Evolutionary conservation across 1,140 invertebrate species (phyloP), one percentile per base, ranked within the genome.

Genomic region (Drosophila lacteicornis): DNA sequence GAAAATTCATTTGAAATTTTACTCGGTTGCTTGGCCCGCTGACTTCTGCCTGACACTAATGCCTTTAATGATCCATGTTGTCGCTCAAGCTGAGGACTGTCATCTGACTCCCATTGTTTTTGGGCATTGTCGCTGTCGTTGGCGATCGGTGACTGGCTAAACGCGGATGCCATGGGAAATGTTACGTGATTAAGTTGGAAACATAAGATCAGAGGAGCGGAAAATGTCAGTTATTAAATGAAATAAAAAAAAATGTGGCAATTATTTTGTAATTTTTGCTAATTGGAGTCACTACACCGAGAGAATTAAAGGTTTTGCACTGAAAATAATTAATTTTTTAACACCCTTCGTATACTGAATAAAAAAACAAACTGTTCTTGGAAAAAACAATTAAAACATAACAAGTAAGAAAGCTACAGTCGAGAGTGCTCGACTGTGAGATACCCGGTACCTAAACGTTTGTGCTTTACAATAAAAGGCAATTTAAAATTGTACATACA

Each of bases 51-150:
- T 58, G 71, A 76, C 73, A 76, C 60, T 76, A 75, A 75, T 66
- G 74, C 71, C 58, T 63, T 75, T 73, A 73, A 73, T 73, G 70
- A 73, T 73, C 67, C 70, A 51, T 60, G 70, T 73, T 73, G 70
- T 73, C 70, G 70, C 70, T 73, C 67, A 73, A 73, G 30, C 36
- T 46, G 66, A 73, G 56, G 69, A 51, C 53, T 42, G 68, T 70
- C 69, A 73, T 73, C 71, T 58, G 67, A 60, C 70, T 73, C 70
- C 62, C 67, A 73, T 73, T 73, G 70, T 73, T 57, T 73, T 59
- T 59, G 46, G 36, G 58, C n/a, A 13, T 33, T 40, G 63, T 49
- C 56, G 51, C 49, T 56, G 33, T 43, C 55, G 27, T 42, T 67
- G 50, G 49, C 45, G 19, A 68, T 68, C 57, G 50, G 69, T 73